Evolutionary conservation across 2,888 invertebrate genomes (phyloP).

Genomic region (Dryomyza anilis): DNA sequence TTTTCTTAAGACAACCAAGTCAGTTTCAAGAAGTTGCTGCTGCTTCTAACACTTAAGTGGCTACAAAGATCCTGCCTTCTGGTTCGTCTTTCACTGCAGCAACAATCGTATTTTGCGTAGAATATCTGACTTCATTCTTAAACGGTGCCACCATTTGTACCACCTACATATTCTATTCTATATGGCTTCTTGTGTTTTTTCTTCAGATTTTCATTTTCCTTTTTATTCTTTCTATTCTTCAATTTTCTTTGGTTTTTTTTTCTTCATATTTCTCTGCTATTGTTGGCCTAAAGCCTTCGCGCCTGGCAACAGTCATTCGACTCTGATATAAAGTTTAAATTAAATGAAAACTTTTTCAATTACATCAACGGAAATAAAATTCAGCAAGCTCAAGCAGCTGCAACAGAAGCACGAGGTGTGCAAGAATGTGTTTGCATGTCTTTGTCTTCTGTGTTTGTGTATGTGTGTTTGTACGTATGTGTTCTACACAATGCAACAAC

Average conservation of each 20-base stretch:
- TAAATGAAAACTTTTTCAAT: slow-evolving; percentile 43
- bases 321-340: slow-evolving; percentile 37
- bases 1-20: not conserved
- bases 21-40: not conserved
- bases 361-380: slow-evolving; percentile 32
- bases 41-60: not conserved
- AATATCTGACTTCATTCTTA: too few species aligned
- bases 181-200: not conserved
- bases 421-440: not conserved
- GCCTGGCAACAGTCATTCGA: slow-evolving; percentile 1
- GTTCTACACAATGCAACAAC: too few species aligned
- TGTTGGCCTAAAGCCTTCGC: not conserved
- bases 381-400: not conserved
- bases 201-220: not conserved
- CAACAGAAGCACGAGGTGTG: not conserved
- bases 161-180: too few species aligned
- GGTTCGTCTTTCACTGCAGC: too few species aligned
- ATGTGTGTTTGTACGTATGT: not conserved
- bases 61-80: not conserved
- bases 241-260: too few species aligned
- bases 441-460: not conserved
- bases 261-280: too few species aligned
- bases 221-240: not conserved
- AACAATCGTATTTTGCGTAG: too few species aligned
- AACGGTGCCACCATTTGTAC: not conserved